phyloP scores from a whole-genome alignment of 2,888 invertebrate species.

The Conus canariensis region DNA sequence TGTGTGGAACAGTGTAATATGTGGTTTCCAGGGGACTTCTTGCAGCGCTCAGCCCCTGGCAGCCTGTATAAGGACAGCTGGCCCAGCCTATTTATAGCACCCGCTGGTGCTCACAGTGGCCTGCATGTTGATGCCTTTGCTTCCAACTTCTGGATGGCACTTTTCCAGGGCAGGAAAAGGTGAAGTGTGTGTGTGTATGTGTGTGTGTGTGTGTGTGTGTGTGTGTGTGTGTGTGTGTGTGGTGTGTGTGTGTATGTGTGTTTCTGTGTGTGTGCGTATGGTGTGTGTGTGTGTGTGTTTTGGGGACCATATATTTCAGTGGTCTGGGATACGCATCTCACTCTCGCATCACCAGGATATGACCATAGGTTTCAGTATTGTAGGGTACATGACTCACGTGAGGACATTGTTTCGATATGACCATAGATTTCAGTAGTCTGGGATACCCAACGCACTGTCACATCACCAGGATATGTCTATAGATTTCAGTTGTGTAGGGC shows the following conservation, averaged over 20 bases:
- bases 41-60: constrained; percentile 63
- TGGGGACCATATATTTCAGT: not conserved
- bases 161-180: constrained; percentile 71
- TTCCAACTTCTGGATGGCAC: constrained; percentile 76
- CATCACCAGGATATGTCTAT: too few species aligned
- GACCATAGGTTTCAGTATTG: too few species aligned
- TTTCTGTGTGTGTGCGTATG: not conserved
- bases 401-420: too few species aligned
- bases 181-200: constrained; percentile 36
- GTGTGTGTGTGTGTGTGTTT: not conserved
- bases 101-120: constrained; percentile 68
- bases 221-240: constrained; percentile 6
- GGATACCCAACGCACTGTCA: too few species aligned
- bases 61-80: constrained; percentile 72
- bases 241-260: constrained; percentile 4
- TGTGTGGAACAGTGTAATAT: too few species aligned
- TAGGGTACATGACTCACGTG: too few species aligned
- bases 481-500: too few species aligned
- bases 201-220: constrained; percentile 23
- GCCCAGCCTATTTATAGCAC: constrained; percentile 75
- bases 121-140: constrained; percentile 75
- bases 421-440: too few species aligned
- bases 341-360: too few species aligned
- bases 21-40: constrained; percentile 62
- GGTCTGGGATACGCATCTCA: too few species aligned